These are phyloP conservation scores for Poecilia wingei DNA, from an alignment of 2,797 vertebrate genomes.

Conservation along the genomic window DNA sequence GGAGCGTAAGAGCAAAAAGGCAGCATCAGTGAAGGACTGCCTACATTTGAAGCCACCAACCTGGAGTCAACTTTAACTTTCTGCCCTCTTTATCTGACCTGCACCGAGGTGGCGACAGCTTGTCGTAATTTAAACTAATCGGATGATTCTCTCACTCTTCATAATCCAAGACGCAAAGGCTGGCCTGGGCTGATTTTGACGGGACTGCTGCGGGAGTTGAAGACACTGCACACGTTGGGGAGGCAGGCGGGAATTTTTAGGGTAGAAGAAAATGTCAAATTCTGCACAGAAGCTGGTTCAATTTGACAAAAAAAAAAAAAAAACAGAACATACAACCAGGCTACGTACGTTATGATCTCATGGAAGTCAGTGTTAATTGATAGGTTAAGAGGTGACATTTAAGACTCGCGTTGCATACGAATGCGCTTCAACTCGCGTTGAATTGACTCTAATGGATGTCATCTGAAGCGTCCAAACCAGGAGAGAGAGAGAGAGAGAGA, in stretches of 20 bases:
- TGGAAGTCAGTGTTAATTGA: constrained; percentile 3
- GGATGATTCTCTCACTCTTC: constrained; percentile 73
- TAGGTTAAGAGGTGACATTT: background rate
- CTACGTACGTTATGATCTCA: background rate
- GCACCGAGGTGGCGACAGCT: constrained; percentile 64
- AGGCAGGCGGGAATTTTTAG: background rate
- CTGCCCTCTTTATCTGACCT: constrained; percentile 43
- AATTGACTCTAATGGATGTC: constrained; percentile 29
- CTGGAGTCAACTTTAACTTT: constrained; percentile 69
- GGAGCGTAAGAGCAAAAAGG: background rate
- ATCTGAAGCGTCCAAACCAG: constrained; percentile 6
- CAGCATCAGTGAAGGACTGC: background rate
- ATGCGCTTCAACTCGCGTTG: constrained; percentile 8
- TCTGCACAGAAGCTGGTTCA: background rate
- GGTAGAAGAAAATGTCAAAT: background rate
- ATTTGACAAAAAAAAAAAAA: background rate
- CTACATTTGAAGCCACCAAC: constrained; percentile 7
- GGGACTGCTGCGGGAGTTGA: constrained; percentile 38
- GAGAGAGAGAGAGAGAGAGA: background rate
- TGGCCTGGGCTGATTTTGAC: constrained; percentile 53
- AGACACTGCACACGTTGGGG: background rate
- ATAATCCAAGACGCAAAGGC: constrained; percentile 70
- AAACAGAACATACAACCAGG: background rate
- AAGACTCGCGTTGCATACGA: constrained; percentile 31
- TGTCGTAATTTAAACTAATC: constrained; percentile 74